phyloP scores from a whole-genome alignment of 2,888 invertebrate species.

The Drosophila subsilvestris region DNA sequence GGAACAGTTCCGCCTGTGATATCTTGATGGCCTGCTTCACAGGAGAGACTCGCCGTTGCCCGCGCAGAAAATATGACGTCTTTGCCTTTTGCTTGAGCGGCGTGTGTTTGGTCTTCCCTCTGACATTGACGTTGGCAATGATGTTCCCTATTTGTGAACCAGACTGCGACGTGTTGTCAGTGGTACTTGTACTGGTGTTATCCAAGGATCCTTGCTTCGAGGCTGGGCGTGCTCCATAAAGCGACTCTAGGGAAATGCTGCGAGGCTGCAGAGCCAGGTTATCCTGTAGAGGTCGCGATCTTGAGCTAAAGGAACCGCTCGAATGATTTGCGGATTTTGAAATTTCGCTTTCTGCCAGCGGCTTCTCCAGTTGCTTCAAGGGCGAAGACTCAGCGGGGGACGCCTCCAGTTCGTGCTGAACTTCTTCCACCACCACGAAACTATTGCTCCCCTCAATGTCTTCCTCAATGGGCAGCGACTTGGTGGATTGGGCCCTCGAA shows the following conservation, averaged over 20 bases:
- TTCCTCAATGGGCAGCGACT: constrained; percentile 84
- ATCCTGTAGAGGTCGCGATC: constrained; percentile 22
- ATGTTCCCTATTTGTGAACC: constrained; percentile 63
- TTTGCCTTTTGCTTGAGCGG: constrained; percentile 82
- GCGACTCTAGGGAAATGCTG: constrained; percentile 75
- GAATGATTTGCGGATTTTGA: not conserved
- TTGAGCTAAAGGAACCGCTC: not conserved
- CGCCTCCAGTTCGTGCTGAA: constrained; percentile 50
- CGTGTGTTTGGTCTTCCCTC: constrained; percentile 56
- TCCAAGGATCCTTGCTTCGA: constrained; percentile 64
- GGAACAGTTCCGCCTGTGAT: constrained; percentile 78
- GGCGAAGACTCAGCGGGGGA: constrained; percentile 9
- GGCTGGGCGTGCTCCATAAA: constrained; percentile 66
- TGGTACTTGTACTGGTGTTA: constrained; percentile 53
- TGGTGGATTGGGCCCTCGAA: constrained; percentile 83
- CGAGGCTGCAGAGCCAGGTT: constrained; percentile 46
- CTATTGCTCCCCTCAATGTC: constrained; percentile 79
- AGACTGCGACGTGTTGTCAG: constrained; percentile 76
- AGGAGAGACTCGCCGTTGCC: constrained; percentile 81
- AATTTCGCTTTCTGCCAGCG: not conserved
- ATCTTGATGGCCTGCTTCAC: constrained; percentile 81
- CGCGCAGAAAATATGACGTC: constrained; percentile 80
- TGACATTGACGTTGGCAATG: constrained; percentile 13
- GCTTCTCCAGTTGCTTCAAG: not conserved
- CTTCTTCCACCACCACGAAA: constrained; percentile 66